Percentiles rank a stretch among this genome's conserved stretches.
phyloP scores from a whole-genome alignment of 2,888 invertebrate genomes.

The Chrysodeixis includens region DNA sequence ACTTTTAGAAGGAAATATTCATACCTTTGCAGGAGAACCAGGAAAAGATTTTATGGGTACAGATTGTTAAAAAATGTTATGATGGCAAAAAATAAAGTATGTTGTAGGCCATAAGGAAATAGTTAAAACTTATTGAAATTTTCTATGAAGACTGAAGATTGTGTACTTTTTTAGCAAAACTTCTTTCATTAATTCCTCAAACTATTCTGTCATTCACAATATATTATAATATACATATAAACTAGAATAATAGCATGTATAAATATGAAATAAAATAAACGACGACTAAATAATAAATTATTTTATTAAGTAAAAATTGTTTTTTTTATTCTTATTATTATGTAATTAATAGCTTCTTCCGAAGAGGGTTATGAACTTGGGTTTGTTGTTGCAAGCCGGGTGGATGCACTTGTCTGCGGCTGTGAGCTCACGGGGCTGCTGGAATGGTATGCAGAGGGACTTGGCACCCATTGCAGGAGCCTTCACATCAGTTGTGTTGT shows the following conservation, averaged over 20 bases:
- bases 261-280: conserved; percentile 37
- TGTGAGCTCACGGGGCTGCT: conserved; percentile 92
- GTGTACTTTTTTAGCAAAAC: neutral
- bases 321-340: conserved; percentile 35
- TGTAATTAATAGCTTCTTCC: conserved; percentile 97
- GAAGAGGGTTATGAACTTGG: conserved; percentile 96
- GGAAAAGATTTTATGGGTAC: conserved; percentile 6
- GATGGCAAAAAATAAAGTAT: neutral
- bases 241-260: no score
- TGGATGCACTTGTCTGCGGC: conserved; percentile 94
- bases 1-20: conserved; percentile 72
- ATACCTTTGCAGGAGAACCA: conserved; percentile 52
- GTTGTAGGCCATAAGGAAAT: neutral
- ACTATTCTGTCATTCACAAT: no score
- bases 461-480: conserved; percentile 99
- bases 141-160: neutral
- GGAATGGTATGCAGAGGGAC: conserved; percentile 98
- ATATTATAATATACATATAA: no score
- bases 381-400: conserved; percentile 94
- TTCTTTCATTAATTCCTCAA: neutral
- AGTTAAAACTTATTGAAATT: no score
- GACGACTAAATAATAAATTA: conserved; percentile 60
- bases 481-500: conserved; percentile 90
- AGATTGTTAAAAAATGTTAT: conserved; percentile 2
- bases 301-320: conserved; percentile 63